Base-by-base conservation (phyloP, 2,888 invertebrate genomes). In the Actias luna region DNA sequence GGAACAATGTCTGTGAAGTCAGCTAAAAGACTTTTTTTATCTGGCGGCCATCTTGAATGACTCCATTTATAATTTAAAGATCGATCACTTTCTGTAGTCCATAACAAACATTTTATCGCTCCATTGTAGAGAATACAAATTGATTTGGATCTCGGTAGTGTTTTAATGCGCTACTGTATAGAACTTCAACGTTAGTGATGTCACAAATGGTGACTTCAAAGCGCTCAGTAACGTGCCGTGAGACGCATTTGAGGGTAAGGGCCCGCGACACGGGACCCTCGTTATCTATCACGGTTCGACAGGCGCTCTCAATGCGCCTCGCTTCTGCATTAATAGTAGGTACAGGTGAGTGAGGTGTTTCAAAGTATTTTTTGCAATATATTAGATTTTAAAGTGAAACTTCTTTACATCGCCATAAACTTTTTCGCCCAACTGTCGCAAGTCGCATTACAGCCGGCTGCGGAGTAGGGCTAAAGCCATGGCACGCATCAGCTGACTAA, bases 271-370 rank as follows among this genome's bases (percentile, higher is more conserved):
- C 68, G 71, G 33, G 65, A 64, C 73, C 73, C 77, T 76, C 70
- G 74, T 78, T 84, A 83, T 84, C 83, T 79, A 75, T 79, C 77
- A 82, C 79, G 79, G 73, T 80, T 78, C 74, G 74, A 76, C 75
- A 69, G 69, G 63, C 70, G 60, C 67, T 60, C 68, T 77, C 76
- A 75, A 78, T 78, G 72, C 73, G 58, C 58, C 64, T 64, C 63
- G 65, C 68, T 68, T 64, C 71, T 75, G 74, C 79, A 78, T 78
- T 76, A 77, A 70, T 71, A 67, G 68, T 73, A 75, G 72, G 71
- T 75, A 78, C 70, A 63, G 66, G 59, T 39, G 29, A 8, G 22
- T 42, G 12, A 35, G n/a, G 31, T 22, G 36, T 18, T 33, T 25
- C 1, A 52, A 36, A n/a, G 0, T 0, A 25, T 18, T 33, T 58